Evolutionary conservation across 2,113 vertebrate genomes (phyloP), one percentile per base, ranked within the genome.

Genomic region (Hydrolagus affinis): DNA sequence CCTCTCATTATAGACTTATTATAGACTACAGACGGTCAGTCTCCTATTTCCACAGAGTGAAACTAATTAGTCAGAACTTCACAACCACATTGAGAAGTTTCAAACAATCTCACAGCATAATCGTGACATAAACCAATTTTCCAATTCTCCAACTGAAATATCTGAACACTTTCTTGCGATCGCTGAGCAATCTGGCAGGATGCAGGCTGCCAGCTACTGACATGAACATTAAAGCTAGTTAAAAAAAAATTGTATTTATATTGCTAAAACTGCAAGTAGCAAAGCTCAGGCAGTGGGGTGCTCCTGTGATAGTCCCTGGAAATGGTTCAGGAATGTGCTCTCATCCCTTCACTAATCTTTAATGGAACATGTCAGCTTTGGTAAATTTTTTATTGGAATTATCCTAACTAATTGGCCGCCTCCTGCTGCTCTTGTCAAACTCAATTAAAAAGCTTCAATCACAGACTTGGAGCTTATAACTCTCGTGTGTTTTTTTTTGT

Each of bases 381-480:
- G 85, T 74, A 88, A 76, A 62, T 71, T 86, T 87, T 88, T 87
- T 85, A 56, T 89, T 87, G 85, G 21, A 77, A 23, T 60, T 77
- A 44, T 44, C 44, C 59, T 59, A 86, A 86, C 86, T 90, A 89
- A 87, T 89, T 87, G 87, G 86, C 86, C 78, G 85, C 87, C 86
- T 1, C 86, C 75, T 88, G 88, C 80, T 86, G 88, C 87, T 86
- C 85, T 85, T 89, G 88, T 87, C 89, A 85, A 78, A 25, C 75
- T 0, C 0, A 73, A 87, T 90, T 87, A 89, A 23, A 19, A n/a
- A 77, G 56, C 56, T 14, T 19, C 56, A 23, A 25, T 77, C 75
- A 77, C 9, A 12, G 1, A 12, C 23, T 77, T 57, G 21, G 60
- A 11, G 9, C 25, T n/a, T n/a, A 11, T n/a, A 11, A 11, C 23